Base-by-base conservation (phyloP, 2,888 invertebrate genomes). In the Labia minor region DNA sequence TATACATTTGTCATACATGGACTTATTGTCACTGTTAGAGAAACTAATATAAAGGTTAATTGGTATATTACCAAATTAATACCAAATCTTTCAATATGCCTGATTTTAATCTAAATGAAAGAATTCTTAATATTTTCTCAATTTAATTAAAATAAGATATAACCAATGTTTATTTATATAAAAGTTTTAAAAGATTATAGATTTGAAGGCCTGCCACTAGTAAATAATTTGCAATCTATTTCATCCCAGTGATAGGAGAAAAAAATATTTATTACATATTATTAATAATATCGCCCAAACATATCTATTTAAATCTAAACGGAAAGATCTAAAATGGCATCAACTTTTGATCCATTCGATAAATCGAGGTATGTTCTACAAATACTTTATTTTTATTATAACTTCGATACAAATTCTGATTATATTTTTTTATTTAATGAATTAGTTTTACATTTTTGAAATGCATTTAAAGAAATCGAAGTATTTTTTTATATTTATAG, bases 311-410 rank as follows among this genome's bases (percentile, higher is more conserved):
- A 49, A 10, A 10, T n/a, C 3, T 8, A 33, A 33, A 33, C 6
- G 33, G 8, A 49, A 10, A 49, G 3, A 26, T 26, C 26, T 26
- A 73, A 67, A 62, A 86, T 86, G 80, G 85, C 86, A 76, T 83
- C 83, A 74, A 81, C 85, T 67, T 87, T 87, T 77, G 87, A 87
- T 78, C 85, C 85, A 72, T 83, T 83, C 79, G 86, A 86, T 75
- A 85, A 82, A 80, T 81, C 82, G 77, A 86, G 86, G 86, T 81
- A 74, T 72, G 71, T 72, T 68, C 61, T 61, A 68, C n/a, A 33
- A 37, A 19, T 65, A 21, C n/a, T n/a, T n/a, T 63, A 61, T 67
- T 37, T 14, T 26, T 68, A 37, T 19, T 21, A 65, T 66, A 19
- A 63, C 20, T 26, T 26, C 8, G 8, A 14, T 49, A 21, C 61